These are phyloP conservation scores for Brachyopa scutellaris DNA, from an alignment of 2,888 invertebrate genomes.

Conservation along the genomic window DNA sequence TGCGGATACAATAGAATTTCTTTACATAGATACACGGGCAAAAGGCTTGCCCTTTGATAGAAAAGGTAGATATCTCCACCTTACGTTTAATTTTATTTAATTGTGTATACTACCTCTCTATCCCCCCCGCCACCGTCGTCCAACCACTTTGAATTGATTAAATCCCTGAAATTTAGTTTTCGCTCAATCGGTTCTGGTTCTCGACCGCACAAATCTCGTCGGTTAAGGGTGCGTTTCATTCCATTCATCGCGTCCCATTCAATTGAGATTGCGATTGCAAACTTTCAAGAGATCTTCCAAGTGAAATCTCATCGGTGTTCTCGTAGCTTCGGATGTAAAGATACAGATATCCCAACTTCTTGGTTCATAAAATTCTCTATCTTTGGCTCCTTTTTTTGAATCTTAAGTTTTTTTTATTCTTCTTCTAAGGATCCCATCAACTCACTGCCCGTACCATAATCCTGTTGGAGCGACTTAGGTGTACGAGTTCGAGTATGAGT, in stretches of 20 bases:
- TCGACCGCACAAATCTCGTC: constrained; percentile 55
- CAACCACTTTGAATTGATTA: constrained; percentile 44
- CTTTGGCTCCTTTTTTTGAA: constrained; percentile 34
- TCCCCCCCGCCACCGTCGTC: background rate
- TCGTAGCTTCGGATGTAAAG: no score
- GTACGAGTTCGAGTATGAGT: constrained; percentile 8
- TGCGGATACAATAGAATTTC: constrained; percentile 18
- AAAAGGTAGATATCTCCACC: no score
- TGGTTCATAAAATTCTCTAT: constrained; percentile 66
- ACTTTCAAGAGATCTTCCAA: constrained; percentile 35
- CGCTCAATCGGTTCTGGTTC: constrained; percentile 14
- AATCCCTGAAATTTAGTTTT: constrained; percentile 38
- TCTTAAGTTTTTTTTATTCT: background rate
- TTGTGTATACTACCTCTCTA: background rate
- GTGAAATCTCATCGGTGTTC: constrained; percentile 49
- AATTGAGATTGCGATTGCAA: constrained; percentile 37
- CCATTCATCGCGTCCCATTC: constrained; percentile 20
- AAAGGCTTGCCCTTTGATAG: no score
- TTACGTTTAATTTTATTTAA: constrained; percentile 42
- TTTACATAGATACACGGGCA: no score
- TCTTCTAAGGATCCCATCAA: constrained; percentile 17
- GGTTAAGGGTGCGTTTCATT: constrained; percentile 47
- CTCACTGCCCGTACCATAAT: constrained; percentile 12
- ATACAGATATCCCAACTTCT: constrained; percentile 67
- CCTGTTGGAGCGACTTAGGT: no score